Conservation (phyloP, 1,140 invertebrate species). For the roundworm (Caenorhabditis elegans) region DNA sequence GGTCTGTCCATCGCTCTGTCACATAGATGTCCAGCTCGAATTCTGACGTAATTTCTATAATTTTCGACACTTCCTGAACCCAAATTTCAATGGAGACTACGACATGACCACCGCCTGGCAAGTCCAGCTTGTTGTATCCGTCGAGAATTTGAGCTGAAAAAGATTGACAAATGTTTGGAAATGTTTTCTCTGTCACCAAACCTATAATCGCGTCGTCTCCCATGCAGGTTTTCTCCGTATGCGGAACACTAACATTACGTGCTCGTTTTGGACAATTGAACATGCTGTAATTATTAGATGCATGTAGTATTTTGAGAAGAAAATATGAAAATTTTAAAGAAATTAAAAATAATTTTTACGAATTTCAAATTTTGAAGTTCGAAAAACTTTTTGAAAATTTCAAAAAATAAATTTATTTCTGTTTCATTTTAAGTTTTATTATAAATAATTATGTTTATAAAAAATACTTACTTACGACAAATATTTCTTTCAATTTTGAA, state of each 20-base stretch:
- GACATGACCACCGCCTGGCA: conserved; percentile 62
- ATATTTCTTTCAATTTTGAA: not conserved
- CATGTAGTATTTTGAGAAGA: too few relatives aligned
- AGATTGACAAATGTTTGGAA: not conserved
- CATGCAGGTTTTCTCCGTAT: conserved; percentile 28
- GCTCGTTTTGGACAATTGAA: conserved; percentile 13
- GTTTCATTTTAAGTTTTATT: too few relatives aligned
- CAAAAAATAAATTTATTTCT: too few relatives aligned
- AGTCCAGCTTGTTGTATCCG: conserved; percentile 57
- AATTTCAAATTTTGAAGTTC: too few relatives aligned
- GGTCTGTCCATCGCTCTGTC: conserved; percentile 65
- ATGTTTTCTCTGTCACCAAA: not conserved
- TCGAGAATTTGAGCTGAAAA: conserved; percentile 35
- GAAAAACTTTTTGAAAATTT: too few relatives aligned
- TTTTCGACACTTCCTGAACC: conserved; percentile 67
- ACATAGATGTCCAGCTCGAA: conserved; percentile 66
- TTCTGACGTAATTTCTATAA: conserved; percentile 66
- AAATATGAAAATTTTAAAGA: too few relatives aligned
- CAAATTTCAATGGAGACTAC: conserved; percentile 65
- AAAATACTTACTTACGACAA: too few relatives aligned
- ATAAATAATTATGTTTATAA: too few relatives aligned
- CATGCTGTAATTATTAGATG: not conserved
- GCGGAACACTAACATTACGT: not conserved
- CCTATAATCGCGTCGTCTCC: conserved; percentile 35
- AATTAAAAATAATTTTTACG: too few relatives aligned